Percentiles rank a stretch among this genome's conserved stretches.
Evolutionary conservation across 1,140 invertebrate species (phyloP).

Genomic region (Papilio polytes): DNA sequence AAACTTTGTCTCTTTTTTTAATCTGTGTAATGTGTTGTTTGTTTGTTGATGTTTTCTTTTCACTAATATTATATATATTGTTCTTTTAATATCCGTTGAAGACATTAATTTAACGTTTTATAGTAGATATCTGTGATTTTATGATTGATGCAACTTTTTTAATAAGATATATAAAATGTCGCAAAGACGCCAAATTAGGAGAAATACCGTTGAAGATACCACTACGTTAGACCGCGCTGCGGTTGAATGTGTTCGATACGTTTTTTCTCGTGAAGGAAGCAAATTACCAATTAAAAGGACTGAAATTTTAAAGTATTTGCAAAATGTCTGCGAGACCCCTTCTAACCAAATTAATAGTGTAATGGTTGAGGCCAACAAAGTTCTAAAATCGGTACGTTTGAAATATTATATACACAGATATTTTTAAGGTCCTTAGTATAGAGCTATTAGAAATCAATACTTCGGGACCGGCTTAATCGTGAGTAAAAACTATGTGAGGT

Average conservation of each 20-base stretch:
- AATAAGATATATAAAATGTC: conserved; percentile 44
- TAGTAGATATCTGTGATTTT: neutral
- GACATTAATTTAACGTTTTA: neutral
- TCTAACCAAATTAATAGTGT: conserved; percentile 53
- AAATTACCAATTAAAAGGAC: conserved; percentile 66
- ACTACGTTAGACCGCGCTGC: conserved; percentile 46
- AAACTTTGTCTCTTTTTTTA: too few species aligned
- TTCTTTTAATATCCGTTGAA: neutral
- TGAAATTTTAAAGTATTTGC: conserved; percentile 66
- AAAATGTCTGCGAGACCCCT: conserved; percentile 48
- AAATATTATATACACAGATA: neutral
- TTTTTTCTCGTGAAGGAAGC: conserved; percentile 68
- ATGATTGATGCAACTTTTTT: neutral
- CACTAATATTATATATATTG: neutral
- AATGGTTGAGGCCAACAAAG: conserved; percentile 57
- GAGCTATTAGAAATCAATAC: neutral
- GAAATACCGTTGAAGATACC: conserved; percentile 38
- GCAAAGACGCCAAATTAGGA: conserved; percentile 49
- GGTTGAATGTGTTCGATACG: conserved; percentile 64
- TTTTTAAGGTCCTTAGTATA: neutral
- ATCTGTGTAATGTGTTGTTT: neutral
- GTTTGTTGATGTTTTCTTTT: neutral
- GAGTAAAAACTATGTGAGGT: too few species aligned
- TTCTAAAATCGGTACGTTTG: conserved; percentile 57
- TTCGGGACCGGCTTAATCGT: too few species aligned